Evolutionary conservation across 2,113 vertebrate genomes (phyloP).

Genomic region (Onychorhynchus coronatus): DNA sequence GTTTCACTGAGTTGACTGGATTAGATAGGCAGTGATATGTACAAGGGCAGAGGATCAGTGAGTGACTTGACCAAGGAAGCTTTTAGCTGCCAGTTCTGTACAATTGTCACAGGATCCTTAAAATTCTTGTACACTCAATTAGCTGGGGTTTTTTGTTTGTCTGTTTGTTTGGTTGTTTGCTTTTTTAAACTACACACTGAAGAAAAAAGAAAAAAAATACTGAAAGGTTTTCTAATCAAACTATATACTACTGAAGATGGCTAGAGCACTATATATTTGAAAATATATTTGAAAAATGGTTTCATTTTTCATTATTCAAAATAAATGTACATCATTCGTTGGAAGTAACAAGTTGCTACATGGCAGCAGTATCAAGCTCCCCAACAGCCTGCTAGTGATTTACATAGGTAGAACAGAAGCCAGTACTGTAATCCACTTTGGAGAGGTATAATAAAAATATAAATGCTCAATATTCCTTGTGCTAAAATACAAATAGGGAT

Average conservation of each 20-base stretch:
- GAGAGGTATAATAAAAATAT: not conserved
- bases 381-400: not conserved
- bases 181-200: accelerated
- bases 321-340: not conserved
- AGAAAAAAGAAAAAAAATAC: not conserved
- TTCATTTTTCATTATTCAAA: not conserved
- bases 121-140: not conserved
- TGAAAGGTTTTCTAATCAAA: not conserved
- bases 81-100: not conserved
- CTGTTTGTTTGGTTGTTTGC: too few species aligned
- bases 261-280: not conserved
- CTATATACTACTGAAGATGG: not conserved
- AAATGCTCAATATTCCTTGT: not conserved
- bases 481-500: not conserved
- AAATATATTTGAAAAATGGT: not conserved
- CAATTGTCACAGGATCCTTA: not conserved
- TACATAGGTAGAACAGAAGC: not conserved
- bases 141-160: accelerated
- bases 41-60: not conserved
- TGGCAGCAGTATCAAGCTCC: not conserved
- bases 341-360: not conserved
- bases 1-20: not conserved
- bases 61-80: not conserved
- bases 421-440: not conserved
- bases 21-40: not conserved